Conservation (phyloP, 2,113 vertebrate species). For the Cyphomyrus discorhynchus region DNA sequence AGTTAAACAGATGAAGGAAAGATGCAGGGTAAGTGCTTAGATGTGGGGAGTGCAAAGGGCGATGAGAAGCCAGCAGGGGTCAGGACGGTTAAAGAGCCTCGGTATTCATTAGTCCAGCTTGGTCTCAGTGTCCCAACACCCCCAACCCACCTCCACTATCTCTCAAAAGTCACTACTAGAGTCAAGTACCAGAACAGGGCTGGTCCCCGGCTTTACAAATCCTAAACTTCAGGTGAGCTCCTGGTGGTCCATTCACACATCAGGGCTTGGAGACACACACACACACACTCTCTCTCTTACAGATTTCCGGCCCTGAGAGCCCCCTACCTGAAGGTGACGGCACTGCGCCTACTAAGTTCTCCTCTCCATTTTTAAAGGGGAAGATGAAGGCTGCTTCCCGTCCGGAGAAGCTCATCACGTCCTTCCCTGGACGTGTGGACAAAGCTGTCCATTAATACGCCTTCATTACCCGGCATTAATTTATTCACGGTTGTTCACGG, state of each 20-base stretch:
- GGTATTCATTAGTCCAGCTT: constrained; percentile 60
- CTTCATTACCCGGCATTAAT: neutral
- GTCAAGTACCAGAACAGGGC: neutral
- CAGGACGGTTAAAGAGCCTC: constrained; percentile 55
- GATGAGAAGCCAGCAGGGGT: constrained; percentile 65
- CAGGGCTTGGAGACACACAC: constrained; percentile 2
- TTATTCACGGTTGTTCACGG: neutral
- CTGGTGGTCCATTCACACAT: constrained; percentile 46
- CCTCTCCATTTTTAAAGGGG: neutral
- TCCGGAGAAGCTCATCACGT: neutral
- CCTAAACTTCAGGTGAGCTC: neutral
- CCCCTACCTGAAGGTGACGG: neutral
- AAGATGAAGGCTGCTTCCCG: neutral
- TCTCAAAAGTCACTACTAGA: neutral
- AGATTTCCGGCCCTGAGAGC: neutral
- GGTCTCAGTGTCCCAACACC: constrained; percentile 52
- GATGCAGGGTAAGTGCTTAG: constrained; percentile 33
- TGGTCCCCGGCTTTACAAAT: neutral
- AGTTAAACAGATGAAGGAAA: constrained; percentile 47
- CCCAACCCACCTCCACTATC: neutral
- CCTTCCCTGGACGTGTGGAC: neutral
- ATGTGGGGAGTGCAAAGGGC: constrained; percentile 62
- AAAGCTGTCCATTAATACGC: neutral
- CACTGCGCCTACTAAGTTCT: neutral
- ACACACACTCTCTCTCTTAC: neutral